Base-by-base conservation (phyloP, 2,113 vertebrate genomes). In the Phoxinus phoxinus region DNA sequence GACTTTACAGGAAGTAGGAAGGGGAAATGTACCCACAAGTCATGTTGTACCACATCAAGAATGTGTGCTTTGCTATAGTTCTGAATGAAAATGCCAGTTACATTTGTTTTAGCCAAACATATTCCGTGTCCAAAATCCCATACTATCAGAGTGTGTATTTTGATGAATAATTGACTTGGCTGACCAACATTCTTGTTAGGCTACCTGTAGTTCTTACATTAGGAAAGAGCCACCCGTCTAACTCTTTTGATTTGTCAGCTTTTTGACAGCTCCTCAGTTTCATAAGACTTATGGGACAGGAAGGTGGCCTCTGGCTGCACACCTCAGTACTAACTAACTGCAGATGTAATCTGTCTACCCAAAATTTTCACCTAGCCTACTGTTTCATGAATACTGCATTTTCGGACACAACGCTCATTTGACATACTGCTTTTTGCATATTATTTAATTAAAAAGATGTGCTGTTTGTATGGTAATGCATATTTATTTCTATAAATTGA, bases 1-100 rank as follows among this genome's bases (percentile, higher is more conserved):
- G 41, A 74, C 6, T 48, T 48, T n/a, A 74, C 71, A 74, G 71
- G 71, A 74, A 74, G 71, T 74, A 3, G n/a, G 46, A 48, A 15
- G 0, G 6, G 23, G 12, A 41, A 7, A 15, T 25, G 41, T 46
- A 73, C n/a, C 71, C 41, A 6, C 37, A 72, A 44, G 35, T 17
- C 30, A 67, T 67, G 17, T 69, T 69, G 7, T 69, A 21, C 30
- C 65, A 69, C 65, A 15, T 51, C 15, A 4, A 17, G 15, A 17
- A 3, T 56, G 53, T 9, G 8, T 23, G 21, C 21, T 23, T 56
- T 56, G 53, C 53, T 51, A 15, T 13, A 56, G 19, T 23, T 23
- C 53, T 56, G 53, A 56, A 56, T 21, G 19, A 2, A 56, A 8
- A 56, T 56, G 19, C 19, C 7, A 35, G 7, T 69, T 32, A 21